These are phyloP conservation scores for Nomada flava DNA, from an alignment of 2,888 invertebrate species.

Conservation along the genomic window DNA sequence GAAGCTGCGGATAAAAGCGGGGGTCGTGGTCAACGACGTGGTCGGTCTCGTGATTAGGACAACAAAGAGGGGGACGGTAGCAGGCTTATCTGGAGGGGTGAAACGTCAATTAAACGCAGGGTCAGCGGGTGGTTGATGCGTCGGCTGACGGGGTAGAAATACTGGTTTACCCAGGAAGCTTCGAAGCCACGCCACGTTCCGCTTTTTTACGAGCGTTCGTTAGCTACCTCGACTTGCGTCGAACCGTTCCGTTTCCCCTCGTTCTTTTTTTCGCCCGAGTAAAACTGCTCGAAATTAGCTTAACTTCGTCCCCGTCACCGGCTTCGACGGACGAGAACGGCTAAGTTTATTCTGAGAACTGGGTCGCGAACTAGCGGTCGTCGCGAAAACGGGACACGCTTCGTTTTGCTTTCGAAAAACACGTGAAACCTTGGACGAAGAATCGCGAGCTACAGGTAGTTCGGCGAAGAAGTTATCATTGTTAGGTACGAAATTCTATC, in stretches of 20 bases:
- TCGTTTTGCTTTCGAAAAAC: not conserved
- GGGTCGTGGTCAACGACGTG: constrained; percentile 65
- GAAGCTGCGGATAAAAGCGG: constrained; percentile 71
- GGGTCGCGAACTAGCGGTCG: constrained; percentile 28
- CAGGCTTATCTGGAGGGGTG: constrained; percentile 27
- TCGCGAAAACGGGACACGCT: not conserved
- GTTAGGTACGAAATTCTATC: no score
- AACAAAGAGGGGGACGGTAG: constrained; percentile 59
- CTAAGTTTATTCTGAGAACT: constrained; percentile 40
- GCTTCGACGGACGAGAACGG: constrained; percentile 32
- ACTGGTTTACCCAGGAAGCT: constrained; percentile 13
- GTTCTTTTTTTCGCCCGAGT: not conserved
- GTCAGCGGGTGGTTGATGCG: not conserved
- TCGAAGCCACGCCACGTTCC: constrained; percentile 37
- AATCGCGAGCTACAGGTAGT: no score
- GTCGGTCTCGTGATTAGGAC: constrained; percentile 67
- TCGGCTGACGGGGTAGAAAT: not conserved
- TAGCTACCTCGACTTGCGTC: constrained; percentile 21
- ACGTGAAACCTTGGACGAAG: no score
- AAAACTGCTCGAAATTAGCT: constrained; percentile 61
- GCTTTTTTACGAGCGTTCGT: constrained; percentile 52
- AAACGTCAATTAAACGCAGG: constrained; percentile 61
- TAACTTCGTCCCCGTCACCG: constrained; percentile 34
- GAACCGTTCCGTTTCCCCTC: not conserved
- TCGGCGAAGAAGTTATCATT: no score